Conservation (phyloP, 2,113 vertebrate species). For the Ammodytes marinus region DNA sequence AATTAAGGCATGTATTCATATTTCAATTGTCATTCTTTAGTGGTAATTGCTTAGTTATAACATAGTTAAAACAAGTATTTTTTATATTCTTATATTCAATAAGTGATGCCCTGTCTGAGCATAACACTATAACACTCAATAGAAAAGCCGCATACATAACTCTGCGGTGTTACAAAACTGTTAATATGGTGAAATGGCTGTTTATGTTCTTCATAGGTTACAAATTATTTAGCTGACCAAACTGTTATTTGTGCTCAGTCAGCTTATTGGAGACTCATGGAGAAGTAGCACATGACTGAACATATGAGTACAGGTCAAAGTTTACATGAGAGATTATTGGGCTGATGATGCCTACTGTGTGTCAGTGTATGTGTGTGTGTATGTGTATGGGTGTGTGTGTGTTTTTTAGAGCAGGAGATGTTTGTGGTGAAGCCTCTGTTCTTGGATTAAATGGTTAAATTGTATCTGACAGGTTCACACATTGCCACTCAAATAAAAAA, state of each 20-base stretch:
- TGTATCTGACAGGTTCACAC: background rate
- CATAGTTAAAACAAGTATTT: background rate
- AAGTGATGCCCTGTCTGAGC: background rate
- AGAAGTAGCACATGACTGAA: conserved; percentile 42
- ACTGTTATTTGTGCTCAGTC: conserved; percentile 8
- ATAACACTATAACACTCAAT: background rate
- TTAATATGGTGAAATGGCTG: background rate
- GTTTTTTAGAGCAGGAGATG: background rate
- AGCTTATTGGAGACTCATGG: conserved; percentile 19
- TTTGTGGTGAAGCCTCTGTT: background rate
- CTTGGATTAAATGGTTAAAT: background rate
- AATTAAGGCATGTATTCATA: background rate
- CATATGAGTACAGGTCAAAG: conserved; percentile 35
- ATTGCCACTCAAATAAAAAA: background rate
- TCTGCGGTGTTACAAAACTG: background rate
- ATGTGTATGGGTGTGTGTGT: background rate
- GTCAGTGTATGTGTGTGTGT: background rate
- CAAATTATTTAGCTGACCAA: conserved; percentile 58
- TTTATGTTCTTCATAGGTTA: conserved; percentile 19
- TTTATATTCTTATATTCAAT: background rate
- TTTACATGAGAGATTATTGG: conserved; percentile 6
- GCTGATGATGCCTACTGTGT: background rate
- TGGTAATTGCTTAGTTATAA: background rate
- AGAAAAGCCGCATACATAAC: background rate
- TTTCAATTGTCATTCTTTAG: background rate